Evolutionary conservation across 2,797 vertebrate species (phyloP).

Genomic region (Zonotrichia albicollis): DNA sequence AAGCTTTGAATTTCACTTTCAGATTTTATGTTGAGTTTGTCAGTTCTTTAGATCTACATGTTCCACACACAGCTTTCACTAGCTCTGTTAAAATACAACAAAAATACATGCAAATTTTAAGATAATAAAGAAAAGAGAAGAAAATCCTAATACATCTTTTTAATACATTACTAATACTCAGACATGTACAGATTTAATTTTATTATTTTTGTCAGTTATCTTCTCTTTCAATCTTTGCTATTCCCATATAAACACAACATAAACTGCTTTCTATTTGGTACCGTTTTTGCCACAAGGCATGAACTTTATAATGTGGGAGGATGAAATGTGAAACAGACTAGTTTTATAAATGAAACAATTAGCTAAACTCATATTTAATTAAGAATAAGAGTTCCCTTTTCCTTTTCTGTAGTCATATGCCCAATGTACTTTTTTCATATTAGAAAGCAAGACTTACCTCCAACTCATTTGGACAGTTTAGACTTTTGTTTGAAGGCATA

Average conservation of each 20-base stretch:
- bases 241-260: not conserved
- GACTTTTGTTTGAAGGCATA: not conserved
- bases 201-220: not conserved
- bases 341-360: constrained; percentile 7
- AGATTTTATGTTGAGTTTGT: not conserved
- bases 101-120: not conserved
- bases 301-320: not conserved
- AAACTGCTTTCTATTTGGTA: constrained; percentile 48
- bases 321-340: constrained; percentile 48
- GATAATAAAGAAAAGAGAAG: not conserved
- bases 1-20: not conserved
- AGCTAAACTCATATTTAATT: not conserved
- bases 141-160: not conserved
- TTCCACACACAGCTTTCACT: not conserved
- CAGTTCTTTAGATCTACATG: not conserved
- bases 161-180: not conserved
- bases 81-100: not conserved
- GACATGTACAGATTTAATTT: not conserved
- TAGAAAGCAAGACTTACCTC: not conserved
- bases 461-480: not conserved
- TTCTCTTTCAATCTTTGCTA: not conserved
- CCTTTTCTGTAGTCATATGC: not conserved
- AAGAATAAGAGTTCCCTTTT: not conserved
- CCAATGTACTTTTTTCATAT: not conserved
- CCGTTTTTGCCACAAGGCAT: constrained; percentile 32